A percentile compares a stretch with the other conserved stretches of the same genome.
phyloP scores from a whole-genome alignment of 2,113 vertebrate genomes.

The Hystrix cristata region DNA sequence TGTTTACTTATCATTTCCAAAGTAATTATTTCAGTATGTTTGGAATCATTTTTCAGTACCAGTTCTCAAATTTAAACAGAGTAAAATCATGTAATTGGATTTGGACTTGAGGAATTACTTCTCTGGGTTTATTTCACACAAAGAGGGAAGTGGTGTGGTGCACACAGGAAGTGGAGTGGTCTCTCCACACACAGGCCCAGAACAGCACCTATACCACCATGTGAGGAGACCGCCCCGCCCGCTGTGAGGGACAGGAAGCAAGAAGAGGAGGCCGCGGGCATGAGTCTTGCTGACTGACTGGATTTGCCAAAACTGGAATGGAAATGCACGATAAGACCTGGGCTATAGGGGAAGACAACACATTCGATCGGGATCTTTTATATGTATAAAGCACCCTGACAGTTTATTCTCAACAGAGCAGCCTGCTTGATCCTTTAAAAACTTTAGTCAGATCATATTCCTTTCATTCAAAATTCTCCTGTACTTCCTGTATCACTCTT shows the following conservation, averaged over 20 bases:
- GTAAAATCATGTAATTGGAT: constrained; percentile 44
- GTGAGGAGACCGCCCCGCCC: background rate
- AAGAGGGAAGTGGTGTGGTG: background rate
- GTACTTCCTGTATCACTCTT: background rate
- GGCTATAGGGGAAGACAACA: background rate
- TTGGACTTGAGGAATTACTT: constrained; percentile 48
- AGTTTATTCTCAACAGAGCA: background rate
- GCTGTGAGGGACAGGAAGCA: rapidly evolving
- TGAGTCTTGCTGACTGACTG: background rate
- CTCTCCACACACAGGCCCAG: background rate
- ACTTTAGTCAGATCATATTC: background rate
- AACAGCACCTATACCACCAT: background rate
- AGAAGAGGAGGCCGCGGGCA: background rate
- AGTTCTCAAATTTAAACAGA: constrained; percentile 45
- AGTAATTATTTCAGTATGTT: constrained; percentile 51
- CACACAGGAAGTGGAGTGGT: background rate
- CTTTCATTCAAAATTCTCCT: background rate
- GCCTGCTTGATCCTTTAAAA: background rate
- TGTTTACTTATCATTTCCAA: constrained; percentile 4
- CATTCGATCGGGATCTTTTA: background rate
- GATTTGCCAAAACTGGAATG: background rate
- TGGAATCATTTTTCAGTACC: background rate
- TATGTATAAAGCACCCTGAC: background rate
- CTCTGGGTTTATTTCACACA: constrained; percentile 22
- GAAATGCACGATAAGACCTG: background rate